Evolutionary conservation across 1,140 invertebrate genomes (phyloP).

Genomic region (Linepithema humile): DNA sequence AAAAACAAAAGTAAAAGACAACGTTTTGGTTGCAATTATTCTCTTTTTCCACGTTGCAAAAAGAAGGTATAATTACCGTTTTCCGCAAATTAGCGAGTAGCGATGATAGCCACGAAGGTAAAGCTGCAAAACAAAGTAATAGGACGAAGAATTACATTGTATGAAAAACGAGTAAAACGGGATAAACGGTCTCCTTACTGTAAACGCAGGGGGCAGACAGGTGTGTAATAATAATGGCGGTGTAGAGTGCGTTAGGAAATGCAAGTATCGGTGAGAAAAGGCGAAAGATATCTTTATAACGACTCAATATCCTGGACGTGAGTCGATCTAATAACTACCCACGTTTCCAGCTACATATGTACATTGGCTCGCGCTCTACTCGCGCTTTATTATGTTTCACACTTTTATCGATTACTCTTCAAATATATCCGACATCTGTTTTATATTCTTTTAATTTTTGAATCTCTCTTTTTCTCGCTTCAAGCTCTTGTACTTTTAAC

Average conservation of each 20-base stretch:
- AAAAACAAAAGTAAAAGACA: neutral
- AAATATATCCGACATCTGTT: neutral
- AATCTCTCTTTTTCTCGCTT: neutral
- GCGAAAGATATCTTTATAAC: slow-evolving; percentile 77
- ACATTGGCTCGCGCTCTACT: too few relatives aligned
- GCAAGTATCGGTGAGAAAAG: slow-evolving; percentile 62
- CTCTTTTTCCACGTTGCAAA: neutral
- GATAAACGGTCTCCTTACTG: slow-evolving; percentile 16
- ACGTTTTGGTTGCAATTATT: neutral
- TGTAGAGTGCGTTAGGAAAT: slow-evolving; percentile 58
- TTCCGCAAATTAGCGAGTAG: slow-evolving; percentile 43
- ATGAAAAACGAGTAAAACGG: slow-evolving; percentile 35
- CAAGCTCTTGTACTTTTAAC: neutral
- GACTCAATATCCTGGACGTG: slow-evolving; percentile 76
- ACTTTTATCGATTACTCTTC: slow-evolving; percentile 44
- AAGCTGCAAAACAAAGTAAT: slow-evolving; percentile 12
- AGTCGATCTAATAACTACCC: slow-evolving; percentile 76
- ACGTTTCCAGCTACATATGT: slow-evolving; percentile 55
- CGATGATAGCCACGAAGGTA: slow-evolving; percentile 23
- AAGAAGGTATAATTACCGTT: slow-evolving; percentile 35
- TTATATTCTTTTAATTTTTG: neutral
- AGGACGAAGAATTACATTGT: slow-evolving; percentile 17
- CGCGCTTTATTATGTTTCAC: slow-evolving; percentile 65
- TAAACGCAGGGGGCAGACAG: neutral
- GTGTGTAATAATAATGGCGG: slow-evolving; percentile 21